Base-by-base conservation (phyloP, 2,113 vertebrate genomes). In the Nansenia antarctica region DNA sequence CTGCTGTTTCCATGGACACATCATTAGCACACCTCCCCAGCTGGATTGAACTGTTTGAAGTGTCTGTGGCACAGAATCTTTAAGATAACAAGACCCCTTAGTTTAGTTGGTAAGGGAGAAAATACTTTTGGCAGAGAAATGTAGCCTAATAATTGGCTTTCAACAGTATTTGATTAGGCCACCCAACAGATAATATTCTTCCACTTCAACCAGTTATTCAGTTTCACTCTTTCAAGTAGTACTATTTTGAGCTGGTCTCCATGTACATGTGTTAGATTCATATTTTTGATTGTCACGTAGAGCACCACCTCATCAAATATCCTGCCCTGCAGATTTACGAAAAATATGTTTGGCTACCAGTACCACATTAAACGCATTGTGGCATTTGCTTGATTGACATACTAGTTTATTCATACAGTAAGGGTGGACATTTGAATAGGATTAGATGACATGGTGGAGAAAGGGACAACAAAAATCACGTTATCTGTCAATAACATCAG, bases 1-100 rank as follows among this genome's bases (percentile, higher is more conserved):
- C 78, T 69, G 78, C 85, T 69, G 88, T 90, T 92, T 89, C 88
- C 88, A 91, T 90, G 88, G 90, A 84, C 90, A 92, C 89, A 76
- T 90, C 87, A 87, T 86, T 86, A 87, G 76, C 76, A 68, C 84
- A 87, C 71, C 72, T 82, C 81, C 86, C 83, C 87, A 84, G 85
- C 85, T 87, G 84, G 78, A 69, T 83, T 62, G 69, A 53, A 76
- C 77, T 62, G 71, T 80, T 78, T 77, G 45, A 83, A 83, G 73
- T 73, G 74, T 74, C 68, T 58, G 71, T n/a, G 53, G 63, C 60
- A 75, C 82, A 69, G 31, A 32, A 77, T 71, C 65, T 79, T 70
- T 59, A 73, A 67, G 73, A 88, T 73, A 81, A 71, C 74, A 80
- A 77, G 77, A 67, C n/a, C 74, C 74, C 81, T 63, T 60, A 80